These are phyloP conservation scores for Drosophila rubida DNA, from an alignment of 2,888 invertebrate genomes.

Conservation along the genomic window DNA sequence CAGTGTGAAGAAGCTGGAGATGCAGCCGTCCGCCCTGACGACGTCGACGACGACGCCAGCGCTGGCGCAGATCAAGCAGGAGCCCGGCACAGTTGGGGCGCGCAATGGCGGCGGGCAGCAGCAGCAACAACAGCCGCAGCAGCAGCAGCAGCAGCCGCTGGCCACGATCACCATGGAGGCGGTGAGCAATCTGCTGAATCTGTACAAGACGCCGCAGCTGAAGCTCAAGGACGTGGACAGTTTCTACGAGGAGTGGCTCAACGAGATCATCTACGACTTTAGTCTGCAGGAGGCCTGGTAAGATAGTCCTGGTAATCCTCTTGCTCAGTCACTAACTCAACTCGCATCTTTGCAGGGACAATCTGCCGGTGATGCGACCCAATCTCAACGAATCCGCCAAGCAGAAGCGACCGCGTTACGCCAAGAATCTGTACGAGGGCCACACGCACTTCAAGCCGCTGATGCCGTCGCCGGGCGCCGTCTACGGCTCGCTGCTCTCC, in stretches of 20 bases:
- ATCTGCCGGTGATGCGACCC: conserved; percentile 96
- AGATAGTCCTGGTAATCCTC: conserved; percentile 73
- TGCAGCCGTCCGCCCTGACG: too few species aligned
- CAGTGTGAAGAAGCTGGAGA: conserved; percentile 82
- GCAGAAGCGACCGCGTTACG: conserved; percentile 83
- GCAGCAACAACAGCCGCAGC: conserved; percentile 1
- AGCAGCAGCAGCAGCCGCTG: conserved; percentile 18
- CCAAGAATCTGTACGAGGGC: conserved; percentile 87
- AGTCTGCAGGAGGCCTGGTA: conserved; percentile 93
- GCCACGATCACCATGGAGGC: conserved; percentile 59
- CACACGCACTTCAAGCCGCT: conserved; percentile 86
- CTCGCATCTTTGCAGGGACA: conserved; percentile 89
- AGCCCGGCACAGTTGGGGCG: conserved; percentile 50
- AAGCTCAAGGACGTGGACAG: conserved; percentile 92
- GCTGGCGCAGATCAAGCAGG: conserved; percentile 58
- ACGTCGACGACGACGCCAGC: conserved; percentile 8
- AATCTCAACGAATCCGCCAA: conserved; percentile 87
- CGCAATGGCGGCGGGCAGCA: too few species aligned
- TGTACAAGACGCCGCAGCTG: conserved; percentile 91
- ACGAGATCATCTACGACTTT: conserved; percentile 95
- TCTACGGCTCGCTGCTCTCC: conserved; percentile 78
- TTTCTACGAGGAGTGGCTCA: conserved; percentile 92
- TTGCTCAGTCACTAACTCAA: neutral
- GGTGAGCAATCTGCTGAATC: conserved; percentile 80
- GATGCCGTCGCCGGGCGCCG: conserved; percentile 84